A percentile compares a stretch with the other conserved stretches of the same genome.
Evolutionary conservation across 2,888 invertebrate species (phyloP).

Genomic region (Coelogynopora nodosa): DNA sequence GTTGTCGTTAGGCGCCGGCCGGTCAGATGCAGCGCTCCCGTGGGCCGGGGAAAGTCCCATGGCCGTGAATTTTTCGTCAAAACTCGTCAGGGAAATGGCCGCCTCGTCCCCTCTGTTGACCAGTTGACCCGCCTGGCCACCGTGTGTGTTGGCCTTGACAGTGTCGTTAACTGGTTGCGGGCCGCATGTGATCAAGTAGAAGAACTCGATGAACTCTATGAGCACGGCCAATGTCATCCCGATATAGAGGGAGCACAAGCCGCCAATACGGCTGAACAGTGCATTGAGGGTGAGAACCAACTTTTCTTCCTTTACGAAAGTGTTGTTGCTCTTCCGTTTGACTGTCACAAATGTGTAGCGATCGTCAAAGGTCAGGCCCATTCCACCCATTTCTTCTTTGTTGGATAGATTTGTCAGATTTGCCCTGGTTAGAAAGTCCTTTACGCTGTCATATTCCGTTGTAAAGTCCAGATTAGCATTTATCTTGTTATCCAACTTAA

Average conservation of each 20-base stretch:
- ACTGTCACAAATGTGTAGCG: slow-evolving; percentile 42
- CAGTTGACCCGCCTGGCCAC: background rate
- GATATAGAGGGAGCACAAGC: slow-evolving; percentile 46
- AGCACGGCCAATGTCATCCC: slow-evolving; percentile 45
- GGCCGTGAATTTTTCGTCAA: too few species aligned
- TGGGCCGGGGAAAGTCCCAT: too few species aligned
- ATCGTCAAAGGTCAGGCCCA: slow-evolving; percentile 34
- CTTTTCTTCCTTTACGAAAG: slow-evolving; percentile 40
- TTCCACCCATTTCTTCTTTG: background rate
- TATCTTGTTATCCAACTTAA: background rate
- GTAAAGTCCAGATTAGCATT: background rate
- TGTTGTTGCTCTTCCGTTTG: slow-evolving; percentile 44
- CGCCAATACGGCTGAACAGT: slow-evolving; percentile 45
- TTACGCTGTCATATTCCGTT: background rate
- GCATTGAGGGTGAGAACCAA: slow-evolving; percentile 45
- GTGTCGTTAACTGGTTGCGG: background rate
- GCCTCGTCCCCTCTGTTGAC: background rate
- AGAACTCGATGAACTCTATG: slow-evolving; percentile 45
- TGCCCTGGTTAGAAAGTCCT: background rate
- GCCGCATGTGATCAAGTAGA: slow-evolving; percentile 5
- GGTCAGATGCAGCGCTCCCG: too few species aligned
- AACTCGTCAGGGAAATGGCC: background rate
- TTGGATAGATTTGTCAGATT: background rate
- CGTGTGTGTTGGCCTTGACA: background rate
- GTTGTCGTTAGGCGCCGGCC: too few species aligned